Percentiles rank a stretch among this genome's conserved stretches.
phyloP scores from a whole-genome alignment of 2,888 invertebrate species.

The Ecliptopera silaceata region DNA sequence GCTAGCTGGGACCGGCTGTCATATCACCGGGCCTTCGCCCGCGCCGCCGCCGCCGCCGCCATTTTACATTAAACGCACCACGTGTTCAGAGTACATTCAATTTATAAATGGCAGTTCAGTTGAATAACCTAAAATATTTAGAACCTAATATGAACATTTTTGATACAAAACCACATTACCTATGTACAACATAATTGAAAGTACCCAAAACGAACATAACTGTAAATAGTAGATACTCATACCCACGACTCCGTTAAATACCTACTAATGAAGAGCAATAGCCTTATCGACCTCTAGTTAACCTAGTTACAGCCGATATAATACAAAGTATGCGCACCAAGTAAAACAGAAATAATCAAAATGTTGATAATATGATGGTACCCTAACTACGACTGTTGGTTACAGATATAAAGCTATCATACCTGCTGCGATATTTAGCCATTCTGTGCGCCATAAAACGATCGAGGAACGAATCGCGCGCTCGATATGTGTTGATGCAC shows the following conservation, averaged over 20 bases:
- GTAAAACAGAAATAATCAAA: no score
- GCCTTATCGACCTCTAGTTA: neutral
- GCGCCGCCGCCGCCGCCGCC: slow-evolving; percentile 55
- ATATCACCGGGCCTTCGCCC: neutral
- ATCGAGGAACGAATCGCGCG: slow-evolving; percentile 48
- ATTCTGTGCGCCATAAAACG: slow-evolving; percentile 61
- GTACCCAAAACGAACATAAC: no score
- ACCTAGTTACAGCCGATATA: neutral
- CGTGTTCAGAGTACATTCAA: slow-evolving; percentile 65
- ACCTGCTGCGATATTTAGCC: slow-evolving; percentile 67
- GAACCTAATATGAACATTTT: no score
- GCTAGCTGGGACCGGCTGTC: neutral
- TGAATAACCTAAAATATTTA: no score
- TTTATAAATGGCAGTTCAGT: slow-evolving; percentile 27
- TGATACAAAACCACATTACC: neutral
- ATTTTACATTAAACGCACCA: slow-evolving; percentile 73
- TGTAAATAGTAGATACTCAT: neutral
- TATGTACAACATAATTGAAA: no score
- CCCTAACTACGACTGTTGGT: no score
- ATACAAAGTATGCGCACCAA: no score
- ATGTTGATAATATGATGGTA: no score
- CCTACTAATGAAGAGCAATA: neutral
- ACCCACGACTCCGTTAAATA: neutral
- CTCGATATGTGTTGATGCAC: slow-evolving; percentile 37
- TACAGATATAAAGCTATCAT: slow-evolving; percentile 9